These are phyloP conservation scores for Caerostris extrusa DNA, from an alignment of 1,140 invertebrate genomes.

Conservation along the genomic window DNA sequence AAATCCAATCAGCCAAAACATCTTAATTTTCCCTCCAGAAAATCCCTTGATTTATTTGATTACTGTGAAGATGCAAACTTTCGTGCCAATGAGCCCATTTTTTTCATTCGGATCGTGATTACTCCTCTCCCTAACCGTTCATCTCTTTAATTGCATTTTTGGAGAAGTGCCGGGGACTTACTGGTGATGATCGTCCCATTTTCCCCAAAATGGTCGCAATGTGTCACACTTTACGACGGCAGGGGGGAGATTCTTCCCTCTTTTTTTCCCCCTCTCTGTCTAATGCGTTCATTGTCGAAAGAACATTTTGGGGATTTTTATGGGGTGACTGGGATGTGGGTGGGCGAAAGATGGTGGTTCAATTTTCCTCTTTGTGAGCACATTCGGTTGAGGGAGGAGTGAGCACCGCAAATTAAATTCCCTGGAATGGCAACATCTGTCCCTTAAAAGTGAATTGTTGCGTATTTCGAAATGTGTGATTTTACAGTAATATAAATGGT, in stretches of 20 bases:
- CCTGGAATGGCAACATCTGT: not conserved
- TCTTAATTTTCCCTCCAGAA: not conserved
- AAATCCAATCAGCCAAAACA: too few species aligned
- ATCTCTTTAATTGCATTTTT: slow-evolving; percentile 23
- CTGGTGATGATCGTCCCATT: not conserved
- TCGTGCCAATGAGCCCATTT: not conserved
- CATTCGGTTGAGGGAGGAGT: not conserved
- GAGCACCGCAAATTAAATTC: not conserved
- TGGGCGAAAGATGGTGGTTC: not conserved
- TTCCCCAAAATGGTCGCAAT: not conserved
- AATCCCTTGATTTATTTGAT: not conserved
- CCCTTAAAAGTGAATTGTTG: not conserved
- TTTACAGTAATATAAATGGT: not conserved
- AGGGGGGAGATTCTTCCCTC: not conserved
- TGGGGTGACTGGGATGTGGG: not conserved
- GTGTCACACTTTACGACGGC: slow-evolving; percentile 7
- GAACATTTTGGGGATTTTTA: not conserved
- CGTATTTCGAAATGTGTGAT: not conserved
- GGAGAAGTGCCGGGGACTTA: not conserved
- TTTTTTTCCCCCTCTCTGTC: not conserved
- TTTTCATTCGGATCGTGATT: not conserved
- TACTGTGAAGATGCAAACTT: not conserved
- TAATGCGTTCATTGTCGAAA: not conserved
- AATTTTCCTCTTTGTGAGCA: not conserved
- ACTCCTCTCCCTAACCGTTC: not conserved